These are phyloP conservation scores for Gambusia holbrooki DNA, from an alignment of 2,113 vertebrate genomes.

Conservation along the genomic window DNA sequence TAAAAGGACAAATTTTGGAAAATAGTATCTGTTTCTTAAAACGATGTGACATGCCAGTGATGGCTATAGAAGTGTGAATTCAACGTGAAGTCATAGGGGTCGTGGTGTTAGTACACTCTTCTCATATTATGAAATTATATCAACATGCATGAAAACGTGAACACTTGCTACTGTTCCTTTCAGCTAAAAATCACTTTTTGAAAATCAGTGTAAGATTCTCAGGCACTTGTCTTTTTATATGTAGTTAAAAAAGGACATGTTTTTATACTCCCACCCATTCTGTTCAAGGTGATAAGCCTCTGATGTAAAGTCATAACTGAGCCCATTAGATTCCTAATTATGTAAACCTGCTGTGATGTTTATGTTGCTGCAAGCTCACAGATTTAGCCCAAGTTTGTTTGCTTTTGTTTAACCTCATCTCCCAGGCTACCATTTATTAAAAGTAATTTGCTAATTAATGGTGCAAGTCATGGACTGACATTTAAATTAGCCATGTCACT, in stretches of 20 bases:
- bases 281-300: slow-evolving; percentile 25
- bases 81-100: too few relatives aligned
- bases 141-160: too few relatives aligned
- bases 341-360: slow-evolving; percentile 25
- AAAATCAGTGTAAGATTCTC: too few relatives aligned
- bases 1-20: too few relatives aligned
- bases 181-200: too few relatives aligned
- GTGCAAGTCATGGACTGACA: slow-evolving; percentile 10
- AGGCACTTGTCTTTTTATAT: too few relatives aligned
- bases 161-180: too few relatives aligned
- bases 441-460: slow-evolving; percentile 44
- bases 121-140: too few relatives aligned
- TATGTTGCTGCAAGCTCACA: slow-evolving; percentile 14
- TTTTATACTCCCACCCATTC: not conserved
- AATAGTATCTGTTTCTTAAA: too few relatives aligned
- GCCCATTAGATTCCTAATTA: slow-evolving; percentile 72
- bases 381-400: slow-evolving; percentile 33
- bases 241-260: not conserved
- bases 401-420: slow-evolving; percentile 36
- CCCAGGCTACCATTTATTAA: not conserved
- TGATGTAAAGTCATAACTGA: slow-evolving; percentile 55
- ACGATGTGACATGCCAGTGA: too few relatives aligned
- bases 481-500: slow-evolving; percentile 47
- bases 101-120: too few relatives aligned
- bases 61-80: too few relatives aligned